Base-by-base conservation (phyloP, 2,888 invertebrate genomes). In the Bombyx huttoni region DNA sequence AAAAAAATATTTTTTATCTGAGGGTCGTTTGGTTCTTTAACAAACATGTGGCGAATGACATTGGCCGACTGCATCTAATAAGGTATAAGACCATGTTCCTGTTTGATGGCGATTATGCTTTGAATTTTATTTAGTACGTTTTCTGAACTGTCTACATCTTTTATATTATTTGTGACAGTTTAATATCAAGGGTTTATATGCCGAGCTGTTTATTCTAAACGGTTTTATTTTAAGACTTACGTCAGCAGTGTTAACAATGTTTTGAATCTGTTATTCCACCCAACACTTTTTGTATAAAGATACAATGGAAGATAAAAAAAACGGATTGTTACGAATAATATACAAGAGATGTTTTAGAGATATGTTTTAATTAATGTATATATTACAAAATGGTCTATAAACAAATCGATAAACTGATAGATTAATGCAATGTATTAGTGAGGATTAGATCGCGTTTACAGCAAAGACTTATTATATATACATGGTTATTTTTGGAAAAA, bases 401-500 rank as follows among this genome's bases (percentile, higher is more conserved):
- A 40, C 40, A 40, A 40, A 40, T 40, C 40, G 7, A 40, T 40
- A 40, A 51, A 13, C 47, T 33, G 24, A 40, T 49, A 49, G 35
- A 34, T 40, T 40, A 40, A 40, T 40, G 40, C 12, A 7, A 10
- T 10, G 40, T 10, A 8, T 40, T 56, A 54, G 51, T 51, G 52
- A 48, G 53, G 53, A 54, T 61, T 54, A 48, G 55, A 56, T 56
- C 54, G 58, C 59, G 54, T 54, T 48, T n/a, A 34, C 8, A 54
- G 49, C 58, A 52, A 52, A 60, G 55, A 56, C 59, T 59, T 61
- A 65, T 68, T 63, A 56, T 58, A 54, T 52, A 57, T 56, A 67
- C 24, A 24, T 24, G 24, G 73, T 73, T 83, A 84, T 84, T 82
- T 81, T 79, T 73, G 75, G 60, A 66, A 70, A 75, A 81, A 78